Evolutionary conservation across 2,797 vertebrate genomes (phyloP).

Genomic region (Pseudopleuronectes americanus): DNA sequence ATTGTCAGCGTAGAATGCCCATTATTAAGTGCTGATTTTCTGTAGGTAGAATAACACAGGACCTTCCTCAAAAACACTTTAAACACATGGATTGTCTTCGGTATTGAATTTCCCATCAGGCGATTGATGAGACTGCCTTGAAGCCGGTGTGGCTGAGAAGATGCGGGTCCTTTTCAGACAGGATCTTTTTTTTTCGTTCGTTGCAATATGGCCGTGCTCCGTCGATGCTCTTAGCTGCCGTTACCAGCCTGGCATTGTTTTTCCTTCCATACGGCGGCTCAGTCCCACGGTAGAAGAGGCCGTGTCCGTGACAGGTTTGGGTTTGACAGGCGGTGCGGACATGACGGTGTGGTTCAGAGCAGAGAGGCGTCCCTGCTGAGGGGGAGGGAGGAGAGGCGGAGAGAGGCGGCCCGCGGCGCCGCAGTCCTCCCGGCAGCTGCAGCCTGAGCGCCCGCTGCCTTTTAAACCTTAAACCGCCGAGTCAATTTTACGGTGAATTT

Average conservation of each 20-base stretch:
- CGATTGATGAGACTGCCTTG: conserved; percentile 69
- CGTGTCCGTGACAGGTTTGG: conserved; percentile 20
- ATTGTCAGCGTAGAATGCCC: too few relatives aligned
- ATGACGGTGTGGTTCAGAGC: conserved; percentile 60
- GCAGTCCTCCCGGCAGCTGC: conserved; percentile 51
- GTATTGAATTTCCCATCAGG: conserved; percentile 74
- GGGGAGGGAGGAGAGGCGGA: conserved; percentile 23
- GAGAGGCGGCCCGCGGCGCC: conserved; percentile 44
- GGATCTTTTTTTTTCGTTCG: conserved; percentile 47
- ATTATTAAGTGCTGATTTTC: too few relatives aligned
- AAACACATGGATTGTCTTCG: not conserved
- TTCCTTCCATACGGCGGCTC: conserved; percentile 12
- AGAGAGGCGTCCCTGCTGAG: conserved; percentile 79
- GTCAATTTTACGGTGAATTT: conserved; percentile 20
- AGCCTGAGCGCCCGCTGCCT: conserved; percentile 23
- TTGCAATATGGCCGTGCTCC: conserved; percentile 73
- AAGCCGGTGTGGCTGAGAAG: conserved; percentile 62
- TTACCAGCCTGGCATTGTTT: conserved; percentile 31
- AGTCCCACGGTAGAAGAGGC: conserved; percentile 19
- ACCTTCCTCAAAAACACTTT: too few relatives aligned
- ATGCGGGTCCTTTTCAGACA: conserved; percentile 74
- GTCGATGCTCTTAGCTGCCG: conserved; percentile 45
- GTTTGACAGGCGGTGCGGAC: conserved; percentile 47
- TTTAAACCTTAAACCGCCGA: not conserved
- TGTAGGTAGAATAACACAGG: too few relatives aligned